Percentiles rank a stretch among this genome's conserved stretches.
Conservation (phyloP, 2,797 vertebrate species). For the Lepidocolaptes lacrymiger region DNA sequence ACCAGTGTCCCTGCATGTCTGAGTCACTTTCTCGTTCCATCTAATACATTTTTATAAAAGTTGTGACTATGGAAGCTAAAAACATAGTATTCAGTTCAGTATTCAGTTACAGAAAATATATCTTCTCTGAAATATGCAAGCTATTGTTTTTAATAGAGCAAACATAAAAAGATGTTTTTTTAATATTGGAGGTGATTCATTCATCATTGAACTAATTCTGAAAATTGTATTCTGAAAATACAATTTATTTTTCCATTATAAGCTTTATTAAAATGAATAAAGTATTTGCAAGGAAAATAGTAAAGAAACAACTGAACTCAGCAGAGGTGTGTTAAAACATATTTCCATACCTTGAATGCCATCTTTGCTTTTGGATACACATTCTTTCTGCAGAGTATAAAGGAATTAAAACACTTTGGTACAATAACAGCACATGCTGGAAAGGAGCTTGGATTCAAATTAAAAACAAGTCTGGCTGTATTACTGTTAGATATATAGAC, state of each 20-base stretch:
- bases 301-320: not conserved
- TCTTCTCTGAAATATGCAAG: not conserved
- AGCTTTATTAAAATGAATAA: not conserved
- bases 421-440: not conserved
- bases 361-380: not conserved
- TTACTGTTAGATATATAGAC: not conserved
- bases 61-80: slow-evolving; percentile 9
- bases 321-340: not conserved
- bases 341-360: not conserved
- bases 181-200: not conserved
- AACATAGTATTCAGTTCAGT: not conserved
- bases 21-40: not conserved
- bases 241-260: not conserved
- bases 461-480: not conserved
- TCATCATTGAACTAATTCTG: not conserved
- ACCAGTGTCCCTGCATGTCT: not conserved
- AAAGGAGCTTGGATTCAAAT: not conserved
- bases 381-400: not conserved
- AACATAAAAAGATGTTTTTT: not conserved
- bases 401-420: not conserved
- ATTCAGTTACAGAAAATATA: not conserved
- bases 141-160: slow-evolving; percentile 11
- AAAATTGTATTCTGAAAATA: not conserved
- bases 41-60: not conserved
- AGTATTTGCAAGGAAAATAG: not conserved